Evolutionary conservation across 2,888 invertebrate genomes (phyloP), one percentile per base, ranked within the genome.

Genomic region (Epistrophe grossulariae): DNA sequence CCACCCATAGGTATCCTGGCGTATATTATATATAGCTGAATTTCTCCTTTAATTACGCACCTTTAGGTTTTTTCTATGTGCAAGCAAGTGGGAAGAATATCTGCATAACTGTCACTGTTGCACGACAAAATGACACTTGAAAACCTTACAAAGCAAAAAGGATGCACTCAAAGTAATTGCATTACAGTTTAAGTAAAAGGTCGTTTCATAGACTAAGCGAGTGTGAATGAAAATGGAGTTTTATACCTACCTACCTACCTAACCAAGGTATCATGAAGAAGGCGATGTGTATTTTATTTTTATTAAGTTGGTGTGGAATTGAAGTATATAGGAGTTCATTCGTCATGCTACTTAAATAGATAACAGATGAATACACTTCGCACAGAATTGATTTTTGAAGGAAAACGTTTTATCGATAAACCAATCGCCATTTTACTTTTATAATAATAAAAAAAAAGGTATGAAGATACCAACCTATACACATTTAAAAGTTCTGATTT

Each of bases 91-190:
- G 40, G 45, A 71, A 48, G 24, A 50, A 35, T 60, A 73, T 45
- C 40, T 62, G n/a, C 48, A 73, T 50, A 50, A 40, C 35, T 60
- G 62, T 62, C 72, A 72, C 57, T 78, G 74, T 78, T 72, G 71
- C 79, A 79, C 87, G 59, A 79, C 79, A 76, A 87, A 87, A 87
- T 79, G 76, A 82, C 87, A 87, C 83, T 83, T 87, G 83, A 83
- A 79, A 72, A 68, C 78, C 76, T 79, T 50, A 83, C 87, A 87
- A 87, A 87, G 87, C 79, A 87, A 87, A 76, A 59, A 72, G 83
- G 83, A 77, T 87, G 87, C 87, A 87, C 87, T 87, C 87, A 79
- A 79, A 76, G 82, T 87, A 87, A 87, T 87, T 87, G 87, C 87
- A 87, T 87, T 83, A 87, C 74, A 83, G 83, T 82, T 87, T 79